Evolutionary conservation across 2,888 invertebrate genomes (phyloP).

Genomic region (Noctua pronuba): DNA sequence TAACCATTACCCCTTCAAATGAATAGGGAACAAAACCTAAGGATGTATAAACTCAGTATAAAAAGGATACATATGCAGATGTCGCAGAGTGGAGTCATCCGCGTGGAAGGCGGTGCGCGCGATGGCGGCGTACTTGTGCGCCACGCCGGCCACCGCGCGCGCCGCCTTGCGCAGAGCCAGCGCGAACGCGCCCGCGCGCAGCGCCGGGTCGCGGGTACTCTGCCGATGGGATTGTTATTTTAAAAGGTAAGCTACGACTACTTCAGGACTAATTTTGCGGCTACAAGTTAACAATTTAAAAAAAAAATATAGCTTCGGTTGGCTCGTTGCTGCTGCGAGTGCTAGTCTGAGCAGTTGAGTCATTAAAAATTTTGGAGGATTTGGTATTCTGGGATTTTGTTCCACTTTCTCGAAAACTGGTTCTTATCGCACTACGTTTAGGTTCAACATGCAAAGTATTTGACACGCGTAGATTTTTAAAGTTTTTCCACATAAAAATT

Average conservation of each 20-base stretch:
- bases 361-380: neutral
- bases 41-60: neutral
- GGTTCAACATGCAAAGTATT: too few relatives aligned
- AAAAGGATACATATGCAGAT: slow-evolving; percentile 87
- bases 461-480: too few relatives aligned
- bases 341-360: neutral
- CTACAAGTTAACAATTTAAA: neutral
- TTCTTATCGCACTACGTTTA: too few relatives aligned
- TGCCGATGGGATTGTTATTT: slow-evolving; percentile 48
- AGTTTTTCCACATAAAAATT: too few relatives aligned
- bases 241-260: neutral
- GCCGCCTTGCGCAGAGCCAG: slow-evolving; percentile 78
- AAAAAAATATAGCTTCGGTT: neutral
- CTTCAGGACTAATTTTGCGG: neutral
- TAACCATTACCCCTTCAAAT: neutral
- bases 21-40: neutral
- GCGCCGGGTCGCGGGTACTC: slow-evolving; percentile 81
- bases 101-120: slow-evolving; percentile 86
- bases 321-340: neutral
- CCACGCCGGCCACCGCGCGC: slow-evolving; percentile 71
- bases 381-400: too few relatives aligned
- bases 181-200: slow-evolving; percentile 81
- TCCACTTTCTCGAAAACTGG: too few relatives aligned
- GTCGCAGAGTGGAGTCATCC: slow-evolving; percentile 80
- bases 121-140: slow-evolving; percentile 77